A percentile compares a stretch with the other conserved stretches of the same genome.
Evolutionary conservation across 2,113 vertebrate species (phyloP).

Genomic region (Dunckerocampus dactyliophorus): DNA sequence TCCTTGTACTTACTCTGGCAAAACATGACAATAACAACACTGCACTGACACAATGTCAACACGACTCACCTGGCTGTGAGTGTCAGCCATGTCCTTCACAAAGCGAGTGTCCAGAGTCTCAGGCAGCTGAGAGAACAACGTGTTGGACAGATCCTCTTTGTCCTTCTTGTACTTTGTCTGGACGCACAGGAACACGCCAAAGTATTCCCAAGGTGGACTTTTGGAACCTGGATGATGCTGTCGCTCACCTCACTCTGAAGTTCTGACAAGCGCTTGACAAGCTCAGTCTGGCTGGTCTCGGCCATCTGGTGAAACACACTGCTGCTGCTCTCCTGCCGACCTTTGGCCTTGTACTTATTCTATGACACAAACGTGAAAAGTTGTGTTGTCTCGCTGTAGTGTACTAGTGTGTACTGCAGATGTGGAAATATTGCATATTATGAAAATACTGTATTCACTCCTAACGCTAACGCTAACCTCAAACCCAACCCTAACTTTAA

Average conservation of each 20-base stretch:
- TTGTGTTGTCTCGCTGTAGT: background rate
- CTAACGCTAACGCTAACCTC: too few species aligned
- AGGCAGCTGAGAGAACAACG: slow-evolving; percentile 49
- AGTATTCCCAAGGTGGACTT: background rate
- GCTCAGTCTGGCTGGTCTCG: slow-evolving; percentile 83
- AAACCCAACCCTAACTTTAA: too few species aligned
- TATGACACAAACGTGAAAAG: slow-evolving; percentile 21
- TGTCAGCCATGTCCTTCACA: slow-evolving; percentile 40
- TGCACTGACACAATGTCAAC: background rate
- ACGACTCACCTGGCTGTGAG: slow-evolving; percentile 38
- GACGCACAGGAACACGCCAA: background rate
- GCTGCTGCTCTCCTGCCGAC: slow-evolving; percentile 71
- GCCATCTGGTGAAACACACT: slow-evolving; percentile 84
- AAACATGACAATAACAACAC: background rate
- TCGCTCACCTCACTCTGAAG: slow-evolving; percentile 79
- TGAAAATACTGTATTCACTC: too few species aligned
- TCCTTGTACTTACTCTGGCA: slow-evolving; percentile 79
- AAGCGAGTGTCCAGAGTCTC: slow-evolving; percentile 58
- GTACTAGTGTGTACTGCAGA: too few species aligned
- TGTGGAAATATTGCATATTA: too few species aligned
- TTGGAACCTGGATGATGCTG: background rate
- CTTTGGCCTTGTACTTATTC: slow-evolving; percentile 82
- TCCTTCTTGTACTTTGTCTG: slow-evolving; percentile 53
- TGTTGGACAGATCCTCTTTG: slow-evolving; percentile 35
- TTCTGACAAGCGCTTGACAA: slow-evolving; percentile 81